A percentile compares a stretch with the other conserved stretches of the same genome.
These are phyloP conservation scores for Drosophila arizonae DNA, from an alignment of 1,140 invertebrate genomes.

Conservation along the genomic window DNA sequence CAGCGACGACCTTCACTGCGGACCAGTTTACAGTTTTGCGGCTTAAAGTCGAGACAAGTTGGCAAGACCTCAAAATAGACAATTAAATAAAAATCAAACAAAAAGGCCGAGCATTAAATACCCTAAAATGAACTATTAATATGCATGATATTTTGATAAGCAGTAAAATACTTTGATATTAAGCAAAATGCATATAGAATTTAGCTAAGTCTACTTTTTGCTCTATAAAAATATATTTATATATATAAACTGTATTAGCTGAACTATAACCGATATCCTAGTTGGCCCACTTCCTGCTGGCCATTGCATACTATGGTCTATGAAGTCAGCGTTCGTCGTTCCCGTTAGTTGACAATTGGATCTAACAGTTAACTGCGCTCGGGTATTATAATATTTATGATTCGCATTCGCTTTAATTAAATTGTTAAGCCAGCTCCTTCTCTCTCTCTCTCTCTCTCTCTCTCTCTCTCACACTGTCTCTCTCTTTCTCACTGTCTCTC, in stretches of 20 bases:
- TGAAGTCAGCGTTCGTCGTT: not conserved
- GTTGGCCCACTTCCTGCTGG: not conserved
- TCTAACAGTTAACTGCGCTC: conserved; percentile 22
- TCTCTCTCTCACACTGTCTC: too few relatives aligned
- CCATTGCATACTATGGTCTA: not conserved
- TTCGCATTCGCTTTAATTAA: conserved; percentile 74
- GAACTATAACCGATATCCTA: too few relatives aligned
- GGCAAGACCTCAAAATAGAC: conserved; percentile 9
- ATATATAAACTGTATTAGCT: too few relatives aligned
- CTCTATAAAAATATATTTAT: too few relatives aligned
- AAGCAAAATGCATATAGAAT: too few relatives aligned
- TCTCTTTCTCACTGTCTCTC: too few relatives aligned
- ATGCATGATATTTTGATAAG: too few relatives aligned
- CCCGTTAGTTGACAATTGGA: conserved; percentile 39
- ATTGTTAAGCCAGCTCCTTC: conserved; percentile 36
- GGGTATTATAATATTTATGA: conserved; percentile 70
- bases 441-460: too few relatives aligned
- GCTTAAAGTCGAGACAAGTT: conserved; percentile 36
- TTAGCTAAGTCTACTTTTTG: too few relatives aligned
- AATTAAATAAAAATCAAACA: not conserved
- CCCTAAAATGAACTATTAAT: not conserved
- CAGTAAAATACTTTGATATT: too few relatives aligned
- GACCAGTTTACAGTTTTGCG: conserved; percentile 58
- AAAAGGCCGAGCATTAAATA: not conserved
- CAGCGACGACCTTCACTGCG: conserved; percentile 55